Base-by-base conservation (phyloP, 2,888 invertebrate species). In the Lycia hirtaria region DNA sequence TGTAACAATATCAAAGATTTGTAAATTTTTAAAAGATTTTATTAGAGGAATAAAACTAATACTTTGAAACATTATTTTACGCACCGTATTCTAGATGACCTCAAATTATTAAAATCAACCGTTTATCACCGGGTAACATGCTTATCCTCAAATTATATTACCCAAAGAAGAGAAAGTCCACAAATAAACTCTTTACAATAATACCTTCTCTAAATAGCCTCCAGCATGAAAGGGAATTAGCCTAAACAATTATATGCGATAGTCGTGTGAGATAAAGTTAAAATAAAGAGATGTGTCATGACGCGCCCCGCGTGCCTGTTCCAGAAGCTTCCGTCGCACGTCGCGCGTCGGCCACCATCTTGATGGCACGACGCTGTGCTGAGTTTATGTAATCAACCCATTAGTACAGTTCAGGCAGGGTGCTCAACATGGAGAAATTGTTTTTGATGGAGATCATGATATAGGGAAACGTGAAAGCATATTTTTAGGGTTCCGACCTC, bases 201-300 rank as follows among this genome's bases (percentile, higher is more conserved):
- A 17, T 47, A 41, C 1, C 14, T 7, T 24, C 28, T 19, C 12
- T 35, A n/a, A 33, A 9, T 38, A 59, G 56, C 54, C 50, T 45
- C 38, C 45, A 40, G 48, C 60, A 65, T 66, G 67, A 66, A 73
- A 60, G 74, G 76, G 70, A 79, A 81, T 81, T 79, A 76, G 75
- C 78, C 79, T 77, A 76, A 80, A 80, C 82, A 87, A 81, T 85
- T 80, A 84, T 72, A 67, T 14, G 37, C 65, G 88, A 88, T 88
- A 76, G 83, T 86, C 83, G 86, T 85, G 86, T 80, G 61, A 66
- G 88, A 88, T 88, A 83, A 79, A 70, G 62, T 75, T 78, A 79
- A 81, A 85, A 87, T 86, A 79, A 87, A 87, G 86, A 85, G 83
- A 83, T 81, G 75, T 76, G 72, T 76, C 81, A 81, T 85, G 85